Evolutionary conservation across 2,113 vertebrate species (phyloP), one percentile per base, ranked within the genome.

Genomic region (Erpornis zantholeuca): DNA sequence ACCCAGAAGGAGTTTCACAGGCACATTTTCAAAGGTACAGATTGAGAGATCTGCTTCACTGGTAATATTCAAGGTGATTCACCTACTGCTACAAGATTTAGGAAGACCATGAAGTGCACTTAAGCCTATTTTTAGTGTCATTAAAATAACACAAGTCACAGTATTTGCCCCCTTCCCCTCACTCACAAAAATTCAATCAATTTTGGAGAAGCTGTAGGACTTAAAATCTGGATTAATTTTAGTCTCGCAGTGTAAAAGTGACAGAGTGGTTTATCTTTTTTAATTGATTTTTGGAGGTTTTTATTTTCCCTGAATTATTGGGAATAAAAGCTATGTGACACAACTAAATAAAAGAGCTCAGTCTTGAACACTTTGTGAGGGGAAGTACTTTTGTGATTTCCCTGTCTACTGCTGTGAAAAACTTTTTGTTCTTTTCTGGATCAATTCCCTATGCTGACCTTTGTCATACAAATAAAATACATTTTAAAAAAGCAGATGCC

Each of bases 391-490:
- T 64, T 73, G 29, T 77, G 54, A 90, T 91, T 94, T 84, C 83
- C 80, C 72, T 64, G 42, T 35, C 56, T 83, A 36, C 47, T 22
- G 15, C 66, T 95, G 66, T 90, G 90, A 95, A 90, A 94, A 85
- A 23, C 7, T 31, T 84, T 81, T 89, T 82, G 16, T 35, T 89
- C 33, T 77, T 91, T 85, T 86, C 50, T 79, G 73, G 12, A 87
- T 79, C 59, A 56, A 82, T 50, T 89, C 21, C 25, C 25, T 60
- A 3, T 80, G 40, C 47, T 92, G 63, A 65, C 25, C 59, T 87
- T 79, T 90, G 45, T 68, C 75, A 80, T 82, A 87, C 50, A 90
- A 91, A 88, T 66, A 87, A 87, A 96, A 94, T 56, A 45, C 54
- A 70, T 69, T 49, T 70, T 88, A 21, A 29, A 33, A 56, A 87